Base-by-base conservation (phyloP, 1,140 invertebrate genomes). In the Temnothorax longispinosus region DNA sequence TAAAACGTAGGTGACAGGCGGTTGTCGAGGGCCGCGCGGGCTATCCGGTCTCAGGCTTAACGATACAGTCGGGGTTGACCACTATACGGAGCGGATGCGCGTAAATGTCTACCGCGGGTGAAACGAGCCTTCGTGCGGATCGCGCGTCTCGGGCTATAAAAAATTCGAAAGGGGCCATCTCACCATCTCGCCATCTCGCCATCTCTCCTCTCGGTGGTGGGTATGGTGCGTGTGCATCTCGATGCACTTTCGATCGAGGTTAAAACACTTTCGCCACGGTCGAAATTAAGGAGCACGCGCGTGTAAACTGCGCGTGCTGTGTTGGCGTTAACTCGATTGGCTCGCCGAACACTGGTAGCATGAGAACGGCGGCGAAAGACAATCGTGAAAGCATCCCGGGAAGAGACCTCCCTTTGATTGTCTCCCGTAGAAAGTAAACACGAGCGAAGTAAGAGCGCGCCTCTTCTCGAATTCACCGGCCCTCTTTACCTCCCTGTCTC, bases 361-460 rank as follows among this genome's bases (percentile, higher is more conserved):
- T 93, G 94, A 92, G 93, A 93, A 92, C 64, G 44, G 44, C 52
- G 13, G 18, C 74, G 62, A 52, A 80, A 92, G 90, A 94, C 94
- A 94, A 94, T 94, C 90, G 94, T 93, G 94, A 94, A 94, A 94
- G 94, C 93, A 92, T 88, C 77, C 77, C 71, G 86, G 89, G 75
- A 87, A 89, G 78, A 75, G 62, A 84, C 86, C 65, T 89, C 88
- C 88, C 88, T 89, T 89, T 78, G 87, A 93, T 93, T 93, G 91
- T 94, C 91, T 90, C 62, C 13, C 84, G 81, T 93, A 90, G 90
- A 93, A 92, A 92, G 90, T 93, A 92, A 93, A 94, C 75, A 89
- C 64, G 52, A 47, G 35, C 85, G 81, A 71, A 69, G 87, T 78
- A 88, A 89, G 71, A 90, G 77, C 74, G 21, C 47, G 44, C 72